These are phyloP conservation scores for Phanerotoma sp. DNA, from an alignment of 2,888 invertebrate species.

Conservation along the genomic window DNA sequence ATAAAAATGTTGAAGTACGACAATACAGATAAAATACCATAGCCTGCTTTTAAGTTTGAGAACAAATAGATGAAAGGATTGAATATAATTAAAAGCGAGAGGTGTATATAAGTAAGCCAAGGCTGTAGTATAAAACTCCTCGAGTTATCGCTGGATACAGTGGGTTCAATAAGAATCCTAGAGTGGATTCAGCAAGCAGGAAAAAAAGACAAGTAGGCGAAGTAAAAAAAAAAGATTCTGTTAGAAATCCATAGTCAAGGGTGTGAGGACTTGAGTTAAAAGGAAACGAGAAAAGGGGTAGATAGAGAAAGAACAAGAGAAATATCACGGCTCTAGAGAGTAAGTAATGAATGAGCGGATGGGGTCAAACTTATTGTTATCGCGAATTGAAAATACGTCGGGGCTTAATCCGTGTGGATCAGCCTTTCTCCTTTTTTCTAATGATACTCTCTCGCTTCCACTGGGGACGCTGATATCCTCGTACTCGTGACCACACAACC, in stretches of 20 bases:
- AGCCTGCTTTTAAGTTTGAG: background rate
- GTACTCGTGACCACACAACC: conserved; percentile 1
- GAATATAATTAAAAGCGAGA: conserved; percentile 5
- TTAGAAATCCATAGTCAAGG: conserved; percentile 1
- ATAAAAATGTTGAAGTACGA: background rate
- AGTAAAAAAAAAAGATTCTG: background rate
- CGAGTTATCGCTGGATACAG: conserved; percentile 28
- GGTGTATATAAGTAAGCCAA: conserved; percentile 16
- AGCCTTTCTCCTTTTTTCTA: conserved; percentile 6
- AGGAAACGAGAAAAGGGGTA: conserved; percentile 7
- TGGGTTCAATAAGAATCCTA: conserved; percentile 10
- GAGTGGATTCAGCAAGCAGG: conserved; percentile 26
- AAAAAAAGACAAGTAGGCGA: background rate
- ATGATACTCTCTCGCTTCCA: conserved; percentile 8
- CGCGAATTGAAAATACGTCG: conserved; percentile 47
- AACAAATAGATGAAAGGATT: background rate
- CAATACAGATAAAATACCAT: conserved; percentile 2
- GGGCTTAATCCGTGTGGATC: conserved; percentile 35
- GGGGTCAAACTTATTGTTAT: conserved; percentile 46
- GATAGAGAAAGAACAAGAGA: conserved; percentile 24
- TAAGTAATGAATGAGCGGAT: conserved; percentile 41
- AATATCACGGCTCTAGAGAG: conserved; percentile 18
- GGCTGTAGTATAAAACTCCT: conserved; percentile 28
- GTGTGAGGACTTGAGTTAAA: conserved; percentile 3
- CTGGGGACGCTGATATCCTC: background rate